These are phyloP conservation scores for Anagrus nilaparvatae DNA, from an alignment of 1,140 invertebrate genomes.

Conservation along the genomic window DNA sequence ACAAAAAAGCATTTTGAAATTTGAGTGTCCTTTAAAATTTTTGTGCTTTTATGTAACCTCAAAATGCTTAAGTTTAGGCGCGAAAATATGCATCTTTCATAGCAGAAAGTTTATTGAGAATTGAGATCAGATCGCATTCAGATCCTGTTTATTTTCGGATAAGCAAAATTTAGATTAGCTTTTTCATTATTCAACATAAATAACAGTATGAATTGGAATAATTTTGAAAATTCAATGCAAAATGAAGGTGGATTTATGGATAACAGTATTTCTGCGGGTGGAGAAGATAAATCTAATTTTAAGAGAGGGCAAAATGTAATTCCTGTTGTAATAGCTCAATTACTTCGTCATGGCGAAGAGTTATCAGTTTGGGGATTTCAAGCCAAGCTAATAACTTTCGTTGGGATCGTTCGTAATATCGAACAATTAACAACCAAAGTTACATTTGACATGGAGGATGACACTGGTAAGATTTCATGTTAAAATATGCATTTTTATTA, in stretches of 20 bases:
- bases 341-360: slow-evolving; percentile 14
- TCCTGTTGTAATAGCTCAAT: slow-evolving; percentile 27
- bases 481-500: too few relatives aligned
- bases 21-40: too few relatives aligned
- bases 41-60: too few relatives aligned
- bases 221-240: slow-evolving; percentile 6
- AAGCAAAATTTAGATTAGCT: too few relatives aligned
- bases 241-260: slow-evolving; percentile 17
- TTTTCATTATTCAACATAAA: too few relatives aligned
- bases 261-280: slow-evolving; percentile 15
- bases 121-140: too few relatives aligned
- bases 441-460: slow-evolving; percentile 29
- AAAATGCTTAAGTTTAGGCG: too few relatives aligned
- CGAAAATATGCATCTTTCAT: too few relatives aligned
- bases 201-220: too few relatives aligned
- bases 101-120: too few relatives aligned
- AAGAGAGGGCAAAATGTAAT: slow-evolving; percentile 23
- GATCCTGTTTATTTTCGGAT: too few relatives aligned
- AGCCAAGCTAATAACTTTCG: slow-evolving; percentile 20
- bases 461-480: slow-evolving; percentile 26
- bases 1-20: too few relatives aligned
- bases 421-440: slow-evolving; percentile 30
- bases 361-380: slow-evolving; percentile 20
- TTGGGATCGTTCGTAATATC: slow-evolving; percentile 25
- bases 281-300: slow-evolving; percentile 16